Conservation (phyloP, 2,888 invertebrate species). For the Aquatica leii region DNA sequence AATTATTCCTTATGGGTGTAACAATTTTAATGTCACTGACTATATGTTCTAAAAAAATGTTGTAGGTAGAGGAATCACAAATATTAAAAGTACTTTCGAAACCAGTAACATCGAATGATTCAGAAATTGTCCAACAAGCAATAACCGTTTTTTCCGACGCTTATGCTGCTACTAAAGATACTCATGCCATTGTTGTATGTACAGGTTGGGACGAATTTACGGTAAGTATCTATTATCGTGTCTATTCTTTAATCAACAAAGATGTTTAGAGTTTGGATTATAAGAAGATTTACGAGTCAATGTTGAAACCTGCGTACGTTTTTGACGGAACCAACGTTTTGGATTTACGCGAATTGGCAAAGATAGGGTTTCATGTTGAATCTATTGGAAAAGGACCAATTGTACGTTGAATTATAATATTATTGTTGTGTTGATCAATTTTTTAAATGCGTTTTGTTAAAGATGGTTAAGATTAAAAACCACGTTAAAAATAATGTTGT, state of each 20-base stretch:
- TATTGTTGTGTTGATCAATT: too few species aligned
- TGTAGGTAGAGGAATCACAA: slow-evolving; percentile 77
- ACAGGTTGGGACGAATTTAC: slow-evolving; percentile 99
- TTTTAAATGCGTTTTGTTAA: too few species aligned
- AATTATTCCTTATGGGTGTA: too few species aligned
- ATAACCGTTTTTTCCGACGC: slow-evolving; percentile 85
- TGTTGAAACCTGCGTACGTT: slow-evolving; percentile 98
- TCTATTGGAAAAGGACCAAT: slow-evolving; percentile 82
- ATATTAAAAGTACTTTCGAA: slow-evolving; percentile 82
- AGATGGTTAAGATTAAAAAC: too few species aligned
- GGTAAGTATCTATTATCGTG: slow-evolving; percentile 63
- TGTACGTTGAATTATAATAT: slow-evolving; percentile 47
- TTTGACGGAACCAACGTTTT: slow-evolving; percentile 98
- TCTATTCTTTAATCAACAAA: not conserved
- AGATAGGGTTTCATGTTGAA: slow-evolving; percentile 93
- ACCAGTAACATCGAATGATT: slow-evolving; percentile 75
- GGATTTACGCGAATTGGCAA: slow-evolving; percentile 80
- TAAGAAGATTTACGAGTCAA: slow-evolving; percentile 84
- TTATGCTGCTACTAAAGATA: slow-evolving; percentile 85
- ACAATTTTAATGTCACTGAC: too few species aligned
- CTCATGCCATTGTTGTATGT: slow-evolving; percentile 95
- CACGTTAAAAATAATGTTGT: too few species aligned
- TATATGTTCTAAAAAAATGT: too few species aligned
- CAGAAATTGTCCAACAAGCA: slow-evolving; percentile 72
- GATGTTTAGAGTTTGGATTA: slow-evolving; percentile 79